Evolutionary conservation across 2,888 invertebrate species (phyloP).

Genomic region (Zaprionus bogoriensis): DNA sequence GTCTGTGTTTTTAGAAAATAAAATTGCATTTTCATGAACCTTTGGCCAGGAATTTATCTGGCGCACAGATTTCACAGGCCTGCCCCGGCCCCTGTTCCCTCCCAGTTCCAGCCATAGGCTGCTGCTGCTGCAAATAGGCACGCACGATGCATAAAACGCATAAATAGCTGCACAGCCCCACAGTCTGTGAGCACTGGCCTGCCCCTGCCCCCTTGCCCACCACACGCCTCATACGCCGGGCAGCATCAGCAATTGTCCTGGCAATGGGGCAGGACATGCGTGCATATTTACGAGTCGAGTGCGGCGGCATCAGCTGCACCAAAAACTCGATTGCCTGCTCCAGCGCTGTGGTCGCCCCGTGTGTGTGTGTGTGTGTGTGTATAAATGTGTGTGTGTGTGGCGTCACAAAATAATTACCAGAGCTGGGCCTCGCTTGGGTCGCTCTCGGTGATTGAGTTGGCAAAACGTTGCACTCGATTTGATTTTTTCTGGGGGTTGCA

Average conservation of each 20-base stretch:
- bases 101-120: neutral
- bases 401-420: slow-evolving; percentile 78
- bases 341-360: neutral
- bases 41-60: slow-evolving; percentile 74
- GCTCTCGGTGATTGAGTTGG: slow-evolving; percentile 79
- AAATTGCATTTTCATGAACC: slow-evolving; percentile 83
- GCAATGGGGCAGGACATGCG: slow-evolving; percentile 70
- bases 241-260: slow-evolving; percentile 49
- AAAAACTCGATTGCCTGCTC: slow-evolving; percentile 72
- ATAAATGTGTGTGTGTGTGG: slow-evolving; percentile 30
- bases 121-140: slow-evolving; percentile 48
- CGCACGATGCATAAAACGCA: slow-evolving; percentile 76
- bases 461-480: slow-evolving; percentile 77
- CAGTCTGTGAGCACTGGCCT: too few species aligned
- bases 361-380: neutral
- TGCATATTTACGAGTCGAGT: slow-evolving; percentile 78
- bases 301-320: slow-evolving; percentile 77
- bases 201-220: neutral
- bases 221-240: neutral
- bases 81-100: neutral
- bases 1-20: slow-evolving; percentile 77
- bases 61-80: slow-evolving; percentile 69
- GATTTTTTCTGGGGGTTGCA: slow-evolving; percentile 62
- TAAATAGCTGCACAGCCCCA: slow-evolving; percentile 67
- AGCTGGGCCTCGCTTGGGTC: slow-evolving; percentile 56